Conservation (phyloP, 1,140 invertebrate genomes). For the Musca vetustissima region DNA sequence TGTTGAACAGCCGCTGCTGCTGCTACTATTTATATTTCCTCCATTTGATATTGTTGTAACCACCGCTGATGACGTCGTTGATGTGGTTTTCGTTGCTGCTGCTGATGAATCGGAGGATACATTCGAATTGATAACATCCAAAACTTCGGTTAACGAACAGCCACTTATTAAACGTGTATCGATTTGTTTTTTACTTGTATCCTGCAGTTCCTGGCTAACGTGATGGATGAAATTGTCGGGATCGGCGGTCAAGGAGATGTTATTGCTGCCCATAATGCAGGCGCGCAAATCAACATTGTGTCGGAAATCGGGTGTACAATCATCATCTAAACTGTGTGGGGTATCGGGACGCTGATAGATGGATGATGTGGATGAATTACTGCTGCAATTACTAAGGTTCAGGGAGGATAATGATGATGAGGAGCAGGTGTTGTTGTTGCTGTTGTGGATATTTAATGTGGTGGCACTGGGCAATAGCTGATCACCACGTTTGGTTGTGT, state of each 20-base stretch:
- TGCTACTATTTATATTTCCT: background rate
- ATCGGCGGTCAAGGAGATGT: slow-evolving; percentile 39
- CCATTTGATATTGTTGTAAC: background rate
- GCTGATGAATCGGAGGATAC: background rate
- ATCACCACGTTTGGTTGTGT: slow-evolving; percentile 8
- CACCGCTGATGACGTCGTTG: background rate
- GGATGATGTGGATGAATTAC: background rate
- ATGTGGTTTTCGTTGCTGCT: slow-evolving; percentile 5
- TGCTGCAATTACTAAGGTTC: slow-evolving; percentile 10
- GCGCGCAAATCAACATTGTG: slow-evolving; percentile 50
- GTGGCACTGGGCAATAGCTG: background rate
- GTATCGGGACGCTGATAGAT: slow-evolving; percentile 36
- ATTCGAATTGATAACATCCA: slow-evolving; percentile 36
- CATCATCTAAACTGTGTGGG: slow-evolving; percentile 39
- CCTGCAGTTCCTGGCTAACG: slow-evolving; percentile 46
- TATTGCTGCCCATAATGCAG: slow-evolving; percentile 53
- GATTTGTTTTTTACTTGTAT: slow-evolving; percentile 36
- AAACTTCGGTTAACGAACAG: slow-evolving; percentile 34
- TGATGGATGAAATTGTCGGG: slow-evolving; percentile 36
- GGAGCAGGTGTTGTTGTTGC: background rate
- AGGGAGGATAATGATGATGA: slow-evolving; percentile 22
- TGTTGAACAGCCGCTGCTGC: slow-evolving; percentile 13
- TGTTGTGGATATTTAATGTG: background rate
- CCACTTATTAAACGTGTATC: slow-evolving; percentile 25
- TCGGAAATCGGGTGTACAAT: slow-evolving; percentile 34